phyloP scores from a whole-genome alignment of 64 coral and sea anemone genomes.

The Dendronephthya gigantea region DNA sequence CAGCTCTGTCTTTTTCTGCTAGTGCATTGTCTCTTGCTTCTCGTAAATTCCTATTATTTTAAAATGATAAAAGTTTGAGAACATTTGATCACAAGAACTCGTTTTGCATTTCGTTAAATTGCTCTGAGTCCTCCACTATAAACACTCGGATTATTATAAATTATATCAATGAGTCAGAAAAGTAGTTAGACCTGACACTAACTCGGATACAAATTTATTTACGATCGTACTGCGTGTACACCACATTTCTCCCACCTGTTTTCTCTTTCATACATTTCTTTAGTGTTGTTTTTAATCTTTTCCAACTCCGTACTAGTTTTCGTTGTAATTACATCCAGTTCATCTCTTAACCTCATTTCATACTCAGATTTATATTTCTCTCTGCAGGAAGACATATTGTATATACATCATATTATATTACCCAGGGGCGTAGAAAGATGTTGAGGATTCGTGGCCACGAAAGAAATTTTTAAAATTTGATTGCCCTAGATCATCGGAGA shows the following conservation, averaged over 20 bases:
- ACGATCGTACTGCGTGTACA: no score
- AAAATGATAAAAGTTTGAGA: not conserved
- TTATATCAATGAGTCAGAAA: no score
- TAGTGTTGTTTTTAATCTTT: conserved; percentile 66
- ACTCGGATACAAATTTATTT: no score
- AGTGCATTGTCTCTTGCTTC: conserved; percentile 77
- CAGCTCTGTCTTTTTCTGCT: conserved; percentile 57
- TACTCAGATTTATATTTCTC: conserved; percentile 97
- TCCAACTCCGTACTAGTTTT: conserved; percentile 76
- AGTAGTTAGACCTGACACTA: no score
- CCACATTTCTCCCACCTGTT: conserved; percentile 44
- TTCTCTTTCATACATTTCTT: conserved; percentile 96
- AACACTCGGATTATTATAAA: no score
- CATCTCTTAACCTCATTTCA: conserved; percentile 73
- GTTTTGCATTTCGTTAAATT: not conserved
- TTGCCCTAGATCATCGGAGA: not conserved
- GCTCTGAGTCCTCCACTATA: no score
- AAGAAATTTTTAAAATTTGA: not conserved
- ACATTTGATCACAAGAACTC: not conserved
- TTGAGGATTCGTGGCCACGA: no score
- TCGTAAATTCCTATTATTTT: conserved; percentile 51
- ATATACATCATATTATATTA: no score
- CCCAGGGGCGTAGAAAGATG: no score
- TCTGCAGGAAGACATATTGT: conserved; percentile 18
- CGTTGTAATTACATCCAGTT: conserved; percentile 65